A percentile compares a stretch with the other conserved stretches of the same genome.
Conservation (phyloP, 1,140 invertebrate species). For the Neotoxoptera formosana region DNA sequence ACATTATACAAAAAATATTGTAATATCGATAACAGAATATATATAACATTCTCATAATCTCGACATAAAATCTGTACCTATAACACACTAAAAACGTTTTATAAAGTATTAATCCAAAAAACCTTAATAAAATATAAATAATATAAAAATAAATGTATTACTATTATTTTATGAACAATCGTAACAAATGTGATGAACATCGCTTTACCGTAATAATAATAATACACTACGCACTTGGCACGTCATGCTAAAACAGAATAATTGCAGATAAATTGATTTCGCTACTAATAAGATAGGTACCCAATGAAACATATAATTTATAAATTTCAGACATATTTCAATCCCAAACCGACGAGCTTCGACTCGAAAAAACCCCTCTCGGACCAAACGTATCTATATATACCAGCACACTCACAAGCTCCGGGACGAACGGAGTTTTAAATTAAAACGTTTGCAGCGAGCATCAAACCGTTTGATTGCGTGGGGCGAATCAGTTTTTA, state of each 20-base stretch:
- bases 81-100: not conserved
- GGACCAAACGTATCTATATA: not conserved
- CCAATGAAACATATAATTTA: not conserved
- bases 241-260: not conserved
- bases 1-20: not conserved
- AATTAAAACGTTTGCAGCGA: slow-evolving; percentile 37
- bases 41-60: not conserved
- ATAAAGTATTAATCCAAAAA: not conserved
- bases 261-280: not conserved
- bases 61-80: not conserved
- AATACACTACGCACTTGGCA: not conserved
- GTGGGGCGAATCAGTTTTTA: slow-evolving; percentile 20
- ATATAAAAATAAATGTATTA: not conserved
- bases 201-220: not conserved
- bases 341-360: not conserved
- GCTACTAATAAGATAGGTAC: not conserved
- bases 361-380: not conserved
- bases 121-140: not conserved
- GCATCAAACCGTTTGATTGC: slow-evolving; percentile 6
- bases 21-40: not conserved
- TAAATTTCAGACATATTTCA: not conserved
- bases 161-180: not conserved
- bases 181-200: not conserved
- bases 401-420: not conserved
- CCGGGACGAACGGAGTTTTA: not conserved